phyloP scores from a whole-genome alignment of 1,140 invertebrate species.

The Centruroides vittatus region DNA sequence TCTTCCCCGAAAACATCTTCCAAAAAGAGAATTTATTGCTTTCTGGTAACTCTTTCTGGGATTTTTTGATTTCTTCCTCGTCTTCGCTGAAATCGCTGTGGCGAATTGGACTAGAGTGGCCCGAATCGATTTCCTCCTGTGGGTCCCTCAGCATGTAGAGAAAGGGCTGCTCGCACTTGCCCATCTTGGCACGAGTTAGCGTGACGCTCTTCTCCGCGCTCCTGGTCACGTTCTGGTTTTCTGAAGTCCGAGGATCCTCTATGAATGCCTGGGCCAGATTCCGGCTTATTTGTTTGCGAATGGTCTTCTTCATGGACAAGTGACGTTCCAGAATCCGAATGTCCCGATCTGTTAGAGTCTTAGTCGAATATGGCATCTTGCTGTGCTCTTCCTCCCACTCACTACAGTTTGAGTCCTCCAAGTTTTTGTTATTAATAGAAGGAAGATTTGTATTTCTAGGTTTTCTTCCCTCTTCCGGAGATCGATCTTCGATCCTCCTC shows the following conservation, averaged over 20 bases:
- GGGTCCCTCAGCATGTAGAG: constrained; percentile 45
- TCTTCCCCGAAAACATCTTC: no score
- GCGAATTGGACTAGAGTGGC: constrained; percentile 11
- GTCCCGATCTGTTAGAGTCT: constrained; percentile 46
- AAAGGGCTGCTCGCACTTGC: constrained; percentile 46
- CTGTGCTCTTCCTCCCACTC: background rate
- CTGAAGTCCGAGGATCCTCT: constrained; percentile 52
- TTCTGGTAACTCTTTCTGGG: background rate
- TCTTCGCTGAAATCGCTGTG: constrained; percentile 5
- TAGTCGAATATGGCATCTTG: constrained; percentile 36
- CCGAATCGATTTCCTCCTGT: constrained; percentile 11
- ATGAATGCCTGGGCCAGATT: constrained; percentile 54
- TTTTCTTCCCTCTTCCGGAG: background rate
- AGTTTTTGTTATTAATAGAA: background rate
- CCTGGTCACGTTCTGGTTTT: constrained; percentile 39
- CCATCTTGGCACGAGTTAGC: constrained; percentile 29
- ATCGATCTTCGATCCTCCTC: background rate
- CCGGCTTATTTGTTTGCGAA: constrained; percentile 68
- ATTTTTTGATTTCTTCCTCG: background rate
- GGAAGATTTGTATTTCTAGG: constrained; percentile 1
- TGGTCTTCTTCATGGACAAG: constrained; percentile 73
- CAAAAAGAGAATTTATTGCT: no score
- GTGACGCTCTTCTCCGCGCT: constrained; percentile 25
- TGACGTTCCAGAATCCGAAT: constrained; percentile 62
- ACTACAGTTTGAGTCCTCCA: constrained; percentile 5